phyloP scores from a whole-genome alignment of 2,888 invertebrate species.

The Bugula neritina region DNA sequence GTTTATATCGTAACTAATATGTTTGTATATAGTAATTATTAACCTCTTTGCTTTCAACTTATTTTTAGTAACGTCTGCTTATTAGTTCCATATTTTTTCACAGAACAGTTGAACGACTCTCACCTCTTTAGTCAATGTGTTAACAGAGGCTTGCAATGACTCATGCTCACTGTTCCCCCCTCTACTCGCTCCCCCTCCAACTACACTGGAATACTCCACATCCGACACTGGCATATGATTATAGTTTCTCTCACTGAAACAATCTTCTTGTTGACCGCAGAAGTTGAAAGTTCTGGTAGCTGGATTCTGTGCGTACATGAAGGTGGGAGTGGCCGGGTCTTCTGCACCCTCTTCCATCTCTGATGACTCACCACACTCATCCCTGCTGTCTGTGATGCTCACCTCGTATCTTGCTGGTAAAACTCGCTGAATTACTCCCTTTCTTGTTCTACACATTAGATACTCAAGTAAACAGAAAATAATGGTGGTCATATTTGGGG shows the following conservation, averaged over 20 bases:
- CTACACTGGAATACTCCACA: background rate
- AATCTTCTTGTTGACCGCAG: too few relatives aligned
- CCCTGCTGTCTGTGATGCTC: background rate
- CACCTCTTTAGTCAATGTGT: background rate
- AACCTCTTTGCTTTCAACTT: too few relatives aligned
- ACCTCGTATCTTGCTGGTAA: background rate
- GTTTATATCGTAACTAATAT: too few relatives aligned
- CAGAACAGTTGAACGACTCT: too few relatives aligned
- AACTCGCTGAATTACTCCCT: background rate
- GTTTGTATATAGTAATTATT: too few relatives aligned
- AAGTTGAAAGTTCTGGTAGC: too few relatives aligned
- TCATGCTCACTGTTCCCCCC: background rate
- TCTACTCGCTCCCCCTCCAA: background rate
- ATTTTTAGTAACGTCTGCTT: too few relatives aligned
- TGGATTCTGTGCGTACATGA: too few relatives aligned
- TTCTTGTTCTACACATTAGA: background rate
- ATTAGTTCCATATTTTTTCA: too few relatives aligned
- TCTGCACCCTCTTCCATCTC: background rate
- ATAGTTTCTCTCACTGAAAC: too few relatives aligned
- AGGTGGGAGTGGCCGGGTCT: background rate
- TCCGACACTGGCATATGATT: background rate
- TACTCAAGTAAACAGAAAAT: too few relatives aligned
- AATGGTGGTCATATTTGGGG: too few relatives aligned
- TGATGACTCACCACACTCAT: background rate
- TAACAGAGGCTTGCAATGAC: background rate